phyloP scores from a whole-genome alignment of 2,113 vertebrate species.

The Amphiprion percula region DNA sequence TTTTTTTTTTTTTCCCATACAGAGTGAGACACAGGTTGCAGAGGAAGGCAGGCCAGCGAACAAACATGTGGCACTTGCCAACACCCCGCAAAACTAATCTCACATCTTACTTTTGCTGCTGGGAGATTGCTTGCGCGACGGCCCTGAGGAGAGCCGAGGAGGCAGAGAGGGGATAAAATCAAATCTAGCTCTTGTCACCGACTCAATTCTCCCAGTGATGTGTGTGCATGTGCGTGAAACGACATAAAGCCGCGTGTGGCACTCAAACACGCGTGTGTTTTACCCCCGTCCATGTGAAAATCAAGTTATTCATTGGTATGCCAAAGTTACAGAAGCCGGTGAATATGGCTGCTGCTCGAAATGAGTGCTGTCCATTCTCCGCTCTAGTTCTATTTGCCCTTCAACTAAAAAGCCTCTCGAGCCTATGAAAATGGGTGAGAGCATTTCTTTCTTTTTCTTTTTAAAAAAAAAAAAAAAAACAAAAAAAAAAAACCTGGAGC shows the following conservation, averaged over 20 bases:
- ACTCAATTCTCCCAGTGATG: conserved; percentile 60
- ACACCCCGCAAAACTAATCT: conserved; percentile 68
- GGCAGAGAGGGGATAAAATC: conserved; percentile 67
- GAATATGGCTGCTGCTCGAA: conserved; percentile 36
- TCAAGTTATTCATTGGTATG: conserved; percentile 40
- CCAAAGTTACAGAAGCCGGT: conserved; percentile 32
- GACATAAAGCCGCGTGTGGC: conserved; percentile 8
- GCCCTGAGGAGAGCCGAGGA: conserved; percentile 52
- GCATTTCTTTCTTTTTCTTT: conserved; percentile 5
- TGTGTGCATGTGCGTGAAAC: conserved; percentile 32
- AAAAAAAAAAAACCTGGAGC: neutral
- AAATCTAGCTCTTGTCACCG: conserved; percentile 70
- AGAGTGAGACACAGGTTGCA: conserved; percentile 21
- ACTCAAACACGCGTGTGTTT: neutral
- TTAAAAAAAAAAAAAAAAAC: no score
- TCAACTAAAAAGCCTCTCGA: conserved; percentile 66
- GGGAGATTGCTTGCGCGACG: conserved; percentile 61
- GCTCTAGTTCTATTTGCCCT: conserved; percentile 53
- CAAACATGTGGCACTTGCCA: conserved; percentile 55
- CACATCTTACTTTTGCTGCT: conserved; percentile 67
- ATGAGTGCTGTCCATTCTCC: conserved; percentile 48
- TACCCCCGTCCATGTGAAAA: conserved; percentile 19
- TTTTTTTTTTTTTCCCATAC: neutral
- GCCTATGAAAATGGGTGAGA: conserved; percentile 23
- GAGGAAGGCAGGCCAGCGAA: conserved; percentile 12